Conservation (phyloP, 2,113 vertebrate species). For the Osmerus eperlanus region DNA sequence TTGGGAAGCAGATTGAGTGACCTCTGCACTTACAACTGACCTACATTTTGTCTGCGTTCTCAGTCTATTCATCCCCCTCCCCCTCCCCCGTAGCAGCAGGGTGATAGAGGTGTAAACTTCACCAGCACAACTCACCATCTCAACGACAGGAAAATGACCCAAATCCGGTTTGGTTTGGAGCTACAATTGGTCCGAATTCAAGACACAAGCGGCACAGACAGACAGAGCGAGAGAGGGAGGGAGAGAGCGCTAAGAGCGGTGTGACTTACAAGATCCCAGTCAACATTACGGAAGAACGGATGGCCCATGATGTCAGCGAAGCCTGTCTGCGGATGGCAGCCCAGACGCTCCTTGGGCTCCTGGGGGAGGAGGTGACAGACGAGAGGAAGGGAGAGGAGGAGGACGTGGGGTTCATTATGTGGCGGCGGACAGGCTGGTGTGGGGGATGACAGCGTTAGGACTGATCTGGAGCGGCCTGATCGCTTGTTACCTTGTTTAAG, state of each 20-base stretch:
- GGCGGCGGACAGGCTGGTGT: constrained; percentile 10
- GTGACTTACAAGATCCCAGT: constrained; percentile 93
- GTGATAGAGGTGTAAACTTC: too few species aligned
- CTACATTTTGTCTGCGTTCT: neutral
- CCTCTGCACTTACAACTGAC: neutral
- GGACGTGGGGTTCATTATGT: constrained; percentile 19
- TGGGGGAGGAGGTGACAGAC: constrained; percentile 47
- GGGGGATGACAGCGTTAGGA: constrained; percentile 13
- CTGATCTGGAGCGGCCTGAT: constrained; percentile 9
- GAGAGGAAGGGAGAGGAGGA: neutral
- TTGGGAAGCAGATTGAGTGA: neutral
- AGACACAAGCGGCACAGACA: too few species aligned
- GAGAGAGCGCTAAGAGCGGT: neutral
- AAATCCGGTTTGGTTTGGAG: too few species aligned
- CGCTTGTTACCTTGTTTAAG: constrained; percentile 89
- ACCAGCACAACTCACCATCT: too few species aligned
- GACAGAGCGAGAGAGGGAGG: neutral
- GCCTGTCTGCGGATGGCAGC: constrained; percentile 97
- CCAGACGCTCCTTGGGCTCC: constrained; percentile 96
- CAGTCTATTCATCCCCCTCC: neutral
- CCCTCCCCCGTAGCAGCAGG: too few species aligned
- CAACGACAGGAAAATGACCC: too few species aligned
- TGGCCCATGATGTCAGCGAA: constrained; percentile 98
- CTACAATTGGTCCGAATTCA: too few species aligned
- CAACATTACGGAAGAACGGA: constrained; percentile 95